A percentile compares a stretch with the other conserved stretches of the same genome.
These are phyloP conservation scores for Glaucomys volans DNA, from an alignment of 2,113 vertebrate genomes.

Conservation along the genomic window DNA sequence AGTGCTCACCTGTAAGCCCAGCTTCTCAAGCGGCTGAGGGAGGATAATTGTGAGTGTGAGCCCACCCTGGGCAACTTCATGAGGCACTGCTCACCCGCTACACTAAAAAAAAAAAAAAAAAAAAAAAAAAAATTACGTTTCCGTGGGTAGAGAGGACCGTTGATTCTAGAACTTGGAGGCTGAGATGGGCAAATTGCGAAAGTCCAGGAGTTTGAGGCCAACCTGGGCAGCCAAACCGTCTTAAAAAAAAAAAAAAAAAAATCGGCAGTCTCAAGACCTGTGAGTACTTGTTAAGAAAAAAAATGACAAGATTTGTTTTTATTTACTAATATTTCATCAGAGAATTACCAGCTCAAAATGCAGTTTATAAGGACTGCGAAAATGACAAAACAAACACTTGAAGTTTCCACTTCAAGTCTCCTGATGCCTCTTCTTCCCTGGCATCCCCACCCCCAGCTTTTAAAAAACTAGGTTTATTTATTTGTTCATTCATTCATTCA, in stretches of 20 bases:
- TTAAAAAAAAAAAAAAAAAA: too few relatives aligned
- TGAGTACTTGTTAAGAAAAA: slow-evolving; percentile 14
- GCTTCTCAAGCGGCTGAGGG: neutral
- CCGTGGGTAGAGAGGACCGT: too few relatives aligned
- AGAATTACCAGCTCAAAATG: neutral
- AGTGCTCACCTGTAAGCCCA: neutral
- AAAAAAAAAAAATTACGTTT: too few relatives aligned
- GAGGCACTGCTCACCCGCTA: too few relatives aligned
- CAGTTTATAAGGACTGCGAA: neutral
- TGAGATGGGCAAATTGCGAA: too few relatives aligned
- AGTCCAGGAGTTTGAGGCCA: too few relatives aligned
- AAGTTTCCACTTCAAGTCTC: neutral
- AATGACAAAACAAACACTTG: neutral
- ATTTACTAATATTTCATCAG: neutral
- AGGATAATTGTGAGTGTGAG: neutral
- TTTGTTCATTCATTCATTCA: neutral
- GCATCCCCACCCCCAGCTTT: neutral
- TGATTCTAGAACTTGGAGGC: too few relatives aligned
- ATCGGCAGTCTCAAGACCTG: neutral
- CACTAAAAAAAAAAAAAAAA: too few relatives aligned
- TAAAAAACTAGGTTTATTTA: neutral
- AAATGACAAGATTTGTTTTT: neutral
- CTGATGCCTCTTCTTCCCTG: neutral
- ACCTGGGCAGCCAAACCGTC: too few relatives aligned
- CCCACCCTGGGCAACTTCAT: too few relatives aligned